Conservation (phyloP, 2,888 invertebrate species). For the Euplagia quadripunctaria region DNA sequence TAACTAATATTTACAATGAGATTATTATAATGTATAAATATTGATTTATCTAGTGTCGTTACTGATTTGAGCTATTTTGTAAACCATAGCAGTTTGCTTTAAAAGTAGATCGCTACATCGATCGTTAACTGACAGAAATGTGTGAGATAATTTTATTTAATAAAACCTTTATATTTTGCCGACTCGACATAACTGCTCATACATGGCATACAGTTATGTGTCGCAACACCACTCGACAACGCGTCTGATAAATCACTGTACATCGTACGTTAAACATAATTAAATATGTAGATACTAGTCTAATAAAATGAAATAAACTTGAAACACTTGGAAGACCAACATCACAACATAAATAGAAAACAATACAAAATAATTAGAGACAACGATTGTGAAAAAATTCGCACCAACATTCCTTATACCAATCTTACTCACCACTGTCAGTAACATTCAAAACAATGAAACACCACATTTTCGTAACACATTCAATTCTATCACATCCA, state of each 20-base stretch:
- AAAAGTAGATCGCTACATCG: slow-evolving; percentile 60
- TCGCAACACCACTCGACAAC: slow-evolving; percentile 58
- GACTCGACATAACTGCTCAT: slow-evolving; percentile 52
- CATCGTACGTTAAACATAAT: slow-evolving; percentile 67
- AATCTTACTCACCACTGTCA: slow-evolving; percentile 17
- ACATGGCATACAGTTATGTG: slow-evolving; percentile 66
- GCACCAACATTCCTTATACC: slow-evolving; percentile 66
- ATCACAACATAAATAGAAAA: slow-evolving; percentile 86
- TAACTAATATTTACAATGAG: slow-evolving; percentile 85
- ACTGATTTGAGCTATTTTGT: slow-evolving; percentile 83
- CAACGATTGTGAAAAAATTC: slow-evolving; percentile 66
- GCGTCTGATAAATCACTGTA: slow-evolving; percentile 69
- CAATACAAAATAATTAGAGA: slow-evolving; percentile 70
- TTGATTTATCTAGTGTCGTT: slow-evolving; percentile 85
- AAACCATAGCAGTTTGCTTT: slow-evolving; percentile 62
- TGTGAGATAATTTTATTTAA: slow-evolving; percentile 38
- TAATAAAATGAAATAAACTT: slow-evolving; percentile 72
- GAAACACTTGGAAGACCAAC: slow-evolving; percentile 84
- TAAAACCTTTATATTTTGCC: slow-evolving; percentile 56
- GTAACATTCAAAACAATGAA: slow-evolving; percentile 17
- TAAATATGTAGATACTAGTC: slow-evolving; percentile 75
- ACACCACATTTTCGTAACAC: slow-evolving; percentile 31
- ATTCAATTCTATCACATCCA: slow-evolving; percentile 32
- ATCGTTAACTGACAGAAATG: slow-evolving; percentile 57
- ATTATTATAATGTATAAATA: slow-evolving; percentile 77